Conservation (phyloP, 2,888 invertebrate genomes). For the Pteria penguin region DNA sequence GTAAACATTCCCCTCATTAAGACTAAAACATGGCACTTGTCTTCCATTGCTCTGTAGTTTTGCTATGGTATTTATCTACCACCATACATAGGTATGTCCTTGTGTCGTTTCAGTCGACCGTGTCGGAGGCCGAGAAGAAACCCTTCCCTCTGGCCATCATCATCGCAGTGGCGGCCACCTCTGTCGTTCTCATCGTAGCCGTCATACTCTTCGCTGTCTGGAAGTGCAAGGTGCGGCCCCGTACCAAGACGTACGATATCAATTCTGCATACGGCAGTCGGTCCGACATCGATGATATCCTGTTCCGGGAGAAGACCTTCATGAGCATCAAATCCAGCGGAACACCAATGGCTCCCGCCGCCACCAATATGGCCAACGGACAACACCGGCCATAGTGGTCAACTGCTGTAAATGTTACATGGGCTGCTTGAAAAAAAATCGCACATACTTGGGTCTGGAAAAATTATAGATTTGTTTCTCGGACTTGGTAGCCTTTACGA, state of each 20-base stretch:
- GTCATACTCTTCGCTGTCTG: slow-evolving; percentile 47
- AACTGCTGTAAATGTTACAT: no score
- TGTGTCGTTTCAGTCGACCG: neutral
- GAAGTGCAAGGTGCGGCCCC: slow-evolving; percentile 54
- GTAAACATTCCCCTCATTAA: no score
- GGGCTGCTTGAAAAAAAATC: no score
- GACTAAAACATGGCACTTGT: no score
- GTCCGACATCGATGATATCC: slow-evolving; percentile 18
- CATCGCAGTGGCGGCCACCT: slow-evolving; percentile 35
- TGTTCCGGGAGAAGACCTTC: slow-evolving; percentile 37
- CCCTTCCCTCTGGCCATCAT: slow-evolving; percentile 35
- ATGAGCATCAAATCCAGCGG: slow-evolving; percentile 34
- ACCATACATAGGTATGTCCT: no score
- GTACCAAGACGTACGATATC: slow-evolving; percentile 48
- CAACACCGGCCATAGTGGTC: neutral
- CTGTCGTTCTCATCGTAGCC: slow-evolving; percentile 32
- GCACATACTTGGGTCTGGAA: no score
- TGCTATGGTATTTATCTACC: no score
- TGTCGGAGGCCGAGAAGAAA: neutral
- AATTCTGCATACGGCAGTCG: slow-evolving; percentile 5
- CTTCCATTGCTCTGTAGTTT: no score
- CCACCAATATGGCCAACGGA: slow-evolving; percentile 22
- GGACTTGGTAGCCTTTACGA: no score
- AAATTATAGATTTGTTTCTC: no score
- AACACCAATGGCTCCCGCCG: slow-evolving; percentile 13